Percentiles rank a stretch among this genome's conserved stretches.
phyloP scores from a whole-genome alignment of 92 coral and sea anemone genomes.

The Pocillopora grandis region DNA sequence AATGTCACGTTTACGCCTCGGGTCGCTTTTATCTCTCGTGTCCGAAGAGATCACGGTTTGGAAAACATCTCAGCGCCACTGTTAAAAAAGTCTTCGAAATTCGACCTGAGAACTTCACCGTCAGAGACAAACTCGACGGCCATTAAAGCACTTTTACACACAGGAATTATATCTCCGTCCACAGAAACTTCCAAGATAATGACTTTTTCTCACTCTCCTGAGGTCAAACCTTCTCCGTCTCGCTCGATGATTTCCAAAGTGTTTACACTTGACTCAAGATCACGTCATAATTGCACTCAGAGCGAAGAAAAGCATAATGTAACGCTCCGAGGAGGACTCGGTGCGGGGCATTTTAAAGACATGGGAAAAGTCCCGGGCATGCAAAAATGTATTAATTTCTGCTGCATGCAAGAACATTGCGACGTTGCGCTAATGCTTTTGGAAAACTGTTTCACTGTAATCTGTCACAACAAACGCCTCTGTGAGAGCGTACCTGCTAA shows the following conservation, averaged over 20 bases:
- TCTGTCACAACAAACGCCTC: slow-evolving; percentile 56
- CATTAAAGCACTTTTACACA: neutral
- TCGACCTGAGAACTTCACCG: slow-evolving; percentile 2
- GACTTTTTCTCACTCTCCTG: neutral
- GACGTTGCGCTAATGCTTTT: slow-evolving; percentile 76
- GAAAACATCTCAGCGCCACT: slow-evolving; percentile 10
- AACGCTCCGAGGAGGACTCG: slow-evolving; percentile 72
- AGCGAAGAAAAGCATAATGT: slow-evolving; percentile 49
- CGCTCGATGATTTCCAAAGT: slow-evolving; percentile 26
- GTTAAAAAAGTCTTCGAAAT: neutral
- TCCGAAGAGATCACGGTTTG: slow-evolving; percentile 61
- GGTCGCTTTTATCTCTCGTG: slow-evolving; percentile 69
- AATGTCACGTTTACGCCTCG: slow-evolving; percentile 75
- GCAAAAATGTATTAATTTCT: slow-evolving; percentile 53
- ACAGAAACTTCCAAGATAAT: neutral
- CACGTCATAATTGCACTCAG: slow-evolving; percentile 42
- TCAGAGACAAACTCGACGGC: neutral
- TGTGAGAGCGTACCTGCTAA: slow-evolving; percentile 86
- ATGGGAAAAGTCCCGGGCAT: slow-evolving; percentile 55
- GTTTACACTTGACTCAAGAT: slow-evolving; percentile 6
- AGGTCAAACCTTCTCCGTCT: slow-evolving; percentile 40
- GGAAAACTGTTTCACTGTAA: slow-evolving; percentile 70
- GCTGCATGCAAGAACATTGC: slow-evolving; percentile 64
- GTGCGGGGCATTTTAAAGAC: slow-evolving; percentile 73
- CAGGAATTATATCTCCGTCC: neutral